These are phyloP conservation scores for Thecophora atra DNA, from an alignment of 2,888 invertebrate species.

Conservation along the genomic window DNA sequence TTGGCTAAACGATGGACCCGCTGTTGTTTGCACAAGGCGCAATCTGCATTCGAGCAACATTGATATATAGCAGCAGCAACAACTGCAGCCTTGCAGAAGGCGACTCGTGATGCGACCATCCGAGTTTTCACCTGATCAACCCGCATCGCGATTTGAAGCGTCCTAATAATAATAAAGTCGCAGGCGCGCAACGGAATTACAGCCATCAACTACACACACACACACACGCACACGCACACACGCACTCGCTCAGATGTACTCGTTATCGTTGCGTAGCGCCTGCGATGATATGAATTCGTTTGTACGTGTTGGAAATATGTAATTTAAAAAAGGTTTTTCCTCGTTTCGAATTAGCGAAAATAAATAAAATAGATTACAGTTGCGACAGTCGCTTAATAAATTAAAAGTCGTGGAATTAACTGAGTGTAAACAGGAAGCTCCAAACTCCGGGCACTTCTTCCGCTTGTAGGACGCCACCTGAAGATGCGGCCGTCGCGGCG, in stretches of 20 bases:
- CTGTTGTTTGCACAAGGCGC: no score
- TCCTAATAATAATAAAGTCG: conserved; percentile 43
- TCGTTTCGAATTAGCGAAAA: neutral
- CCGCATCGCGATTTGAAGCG: conserved; percentile 56
- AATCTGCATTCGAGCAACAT: neutral
- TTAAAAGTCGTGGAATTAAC: conserved; percentile 14
- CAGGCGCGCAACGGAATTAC: conserved; percentile 48
- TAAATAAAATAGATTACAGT: conserved; percentile 37
- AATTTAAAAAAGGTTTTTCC: conserved; percentile 41
- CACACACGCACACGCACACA: conserved; percentile 1
- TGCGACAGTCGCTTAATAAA: conserved; percentile 8
- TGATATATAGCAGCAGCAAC: neutral
- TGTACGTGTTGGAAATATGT: conserved; percentile 34
- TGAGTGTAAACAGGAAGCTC: conserved; percentile 20
- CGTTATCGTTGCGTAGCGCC: no score
- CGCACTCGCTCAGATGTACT: neutral
- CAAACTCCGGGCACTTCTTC: conserved; percentile 20
- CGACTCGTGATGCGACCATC: conserved; percentile 7
- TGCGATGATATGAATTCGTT: neutral
- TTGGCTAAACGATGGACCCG: no score
- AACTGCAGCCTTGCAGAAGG: neutral
- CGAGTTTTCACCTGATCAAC: conserved; percentile 61
- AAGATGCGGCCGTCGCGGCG: conserved; percentile 15
- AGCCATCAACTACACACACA: neutral
- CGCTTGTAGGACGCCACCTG: neutral